Evolutionary conservation across 2,797 vertebrate genomes (phyloP).

Genomic region (Spea hammondii): DNA sequence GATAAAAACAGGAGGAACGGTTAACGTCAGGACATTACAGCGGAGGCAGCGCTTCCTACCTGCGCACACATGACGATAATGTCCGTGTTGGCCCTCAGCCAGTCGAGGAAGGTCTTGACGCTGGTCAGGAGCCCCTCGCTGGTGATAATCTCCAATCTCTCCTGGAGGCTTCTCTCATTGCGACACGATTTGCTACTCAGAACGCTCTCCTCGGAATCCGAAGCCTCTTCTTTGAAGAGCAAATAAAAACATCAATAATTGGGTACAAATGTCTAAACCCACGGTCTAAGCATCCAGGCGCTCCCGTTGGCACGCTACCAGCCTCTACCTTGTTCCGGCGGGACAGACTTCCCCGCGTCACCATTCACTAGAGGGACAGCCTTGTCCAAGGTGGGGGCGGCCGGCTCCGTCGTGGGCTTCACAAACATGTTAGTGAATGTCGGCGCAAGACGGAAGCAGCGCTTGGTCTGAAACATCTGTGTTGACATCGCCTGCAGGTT

Average conservation of each 20-base stretch:
- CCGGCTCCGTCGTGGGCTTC: constrained; percentile 65
- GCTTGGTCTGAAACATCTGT: constrained; percentile 92
- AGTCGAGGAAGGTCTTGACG: constrained; percentile 94
- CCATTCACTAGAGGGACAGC: constrained; percentile 65
- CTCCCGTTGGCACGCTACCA: neutral
- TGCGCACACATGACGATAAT: constrained; percentile 95
- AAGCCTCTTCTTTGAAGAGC: constrained; percentile 72
- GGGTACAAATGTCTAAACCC: no score
- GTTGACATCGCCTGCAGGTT: constrained; percentile 97
- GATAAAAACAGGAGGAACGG: neutral
- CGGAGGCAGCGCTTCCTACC: constrained; percentile 61
- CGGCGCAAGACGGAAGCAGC: constrained; percentile 92
- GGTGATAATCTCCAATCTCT: constrained; percentile 86
- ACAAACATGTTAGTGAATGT: constrained; percentile 92
- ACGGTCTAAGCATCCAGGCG: no score
- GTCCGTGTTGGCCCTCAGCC: constrained; percentile 93
- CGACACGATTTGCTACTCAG: constrained; percentile 79
- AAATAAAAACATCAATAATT: neutral
- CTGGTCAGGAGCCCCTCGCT: constrained; percentile 86
- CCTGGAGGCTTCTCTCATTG: constrained; percentile 84
- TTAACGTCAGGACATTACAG: neutral
- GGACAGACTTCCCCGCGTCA: constrained; percentile 61
- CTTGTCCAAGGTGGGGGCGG: constrained; percentile 54
- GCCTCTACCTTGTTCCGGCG: constrained; percentile 64
- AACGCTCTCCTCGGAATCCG: constrained; percentile 85